Conservation (phyloP, 2,113 vertebrate species). For the Brachionichthys hirsutus region DNA sequence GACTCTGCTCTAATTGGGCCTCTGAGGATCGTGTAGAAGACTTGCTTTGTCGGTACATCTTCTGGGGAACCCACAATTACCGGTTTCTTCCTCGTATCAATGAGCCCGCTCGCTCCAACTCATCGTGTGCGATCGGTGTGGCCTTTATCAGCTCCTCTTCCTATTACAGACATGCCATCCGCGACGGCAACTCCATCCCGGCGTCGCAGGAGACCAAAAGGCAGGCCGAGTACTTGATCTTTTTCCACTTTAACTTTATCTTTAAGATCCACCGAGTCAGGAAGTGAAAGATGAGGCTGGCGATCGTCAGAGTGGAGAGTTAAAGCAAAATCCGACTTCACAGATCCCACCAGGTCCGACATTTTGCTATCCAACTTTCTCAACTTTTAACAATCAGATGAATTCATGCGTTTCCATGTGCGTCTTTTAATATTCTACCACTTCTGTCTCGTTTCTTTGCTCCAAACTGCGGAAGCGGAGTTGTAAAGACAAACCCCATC, state of each 20-base stretch:
- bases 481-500: too few species aligned
- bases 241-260: too few species aligned
- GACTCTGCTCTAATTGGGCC: slow-evolving; percentile 48
- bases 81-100: background rate
- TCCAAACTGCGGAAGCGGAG: too few species aligned
- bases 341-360: slow-evolving; percentile 6
- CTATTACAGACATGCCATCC: too few species aligned
- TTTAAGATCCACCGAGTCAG: background rate
- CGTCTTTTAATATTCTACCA: too few species aligned
- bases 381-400: background rate
- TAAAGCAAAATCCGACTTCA: background rate
- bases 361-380: background rate
- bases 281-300: slow-evolving; percentile 1
- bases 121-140: background rate
- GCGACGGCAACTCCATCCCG: too few species aligned
- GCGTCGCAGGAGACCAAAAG: slow-evolving; percentile 9
- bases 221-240: slow-evolving; percentile 1
- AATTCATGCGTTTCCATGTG: too few species aligned
- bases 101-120: background rate
- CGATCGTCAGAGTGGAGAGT: background rate
- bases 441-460: too few species aligned
- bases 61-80: background rate
- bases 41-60: slow-evolving; percentile 23
- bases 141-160: background rate
- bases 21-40: slow-evolving; percentile 24